Percentiles rank a stretch among this genome's conserved stretches.
phyloP scores from a whole-genome alignment of 2,888 invertebrate species.

The Orchesella flavescens region DNA sequence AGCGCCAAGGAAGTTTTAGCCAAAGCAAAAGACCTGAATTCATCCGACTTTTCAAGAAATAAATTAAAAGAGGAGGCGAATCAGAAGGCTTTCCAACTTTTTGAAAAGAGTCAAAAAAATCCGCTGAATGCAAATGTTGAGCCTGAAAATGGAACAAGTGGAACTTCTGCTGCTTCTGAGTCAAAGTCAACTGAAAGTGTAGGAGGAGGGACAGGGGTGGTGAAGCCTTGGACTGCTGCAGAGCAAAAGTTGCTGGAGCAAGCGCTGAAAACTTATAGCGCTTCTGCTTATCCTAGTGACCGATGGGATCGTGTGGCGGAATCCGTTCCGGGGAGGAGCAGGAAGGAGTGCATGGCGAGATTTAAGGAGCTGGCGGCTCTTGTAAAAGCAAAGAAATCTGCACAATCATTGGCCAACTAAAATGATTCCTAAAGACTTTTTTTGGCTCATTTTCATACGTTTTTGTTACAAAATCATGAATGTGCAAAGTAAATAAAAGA shows the following conservation, averaged over 20 bases:
- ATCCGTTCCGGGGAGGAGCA: conserved; percentile 90
- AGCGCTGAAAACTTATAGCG: conserved; percentile 94
- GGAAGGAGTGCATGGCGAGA: conserved; percentile 98
- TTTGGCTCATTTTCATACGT: too few species aligned
- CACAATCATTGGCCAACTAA: conserved; percentile 63
- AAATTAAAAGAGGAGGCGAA: conserved; percentile 90
- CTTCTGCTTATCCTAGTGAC: conserved; percentile 82
- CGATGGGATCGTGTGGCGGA: conserved; percentile 97
- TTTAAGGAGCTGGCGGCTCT: conserved; percentile 98
- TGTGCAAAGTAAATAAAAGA: too few species aligned
- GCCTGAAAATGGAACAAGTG: conserved; percentile 82
- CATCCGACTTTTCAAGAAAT: conserved; percentile 88
- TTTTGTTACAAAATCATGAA: too few species aligned
- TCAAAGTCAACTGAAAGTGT: background rate
- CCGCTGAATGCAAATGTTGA: conserved; percentile 76
- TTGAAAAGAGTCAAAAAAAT: conserved; percentile 79
- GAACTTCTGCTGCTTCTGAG: conserved; percentile 5
- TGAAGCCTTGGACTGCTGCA: conserved; percentile 86
- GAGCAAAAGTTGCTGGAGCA: conserved; percentile 97
- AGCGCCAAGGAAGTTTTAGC: conserved; percentile 93
- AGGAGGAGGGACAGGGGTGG: background rate
- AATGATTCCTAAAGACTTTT: too few species aligned
- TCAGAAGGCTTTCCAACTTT: conserved; percentile 91
- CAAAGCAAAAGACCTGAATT: conserved; percentile 96
- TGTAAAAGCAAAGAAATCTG: conserved; percentile 86